phyloP scores from a whole-genome alignment of 2,113 vertebrate genomes.

The Clinocottus analis region DNA sequence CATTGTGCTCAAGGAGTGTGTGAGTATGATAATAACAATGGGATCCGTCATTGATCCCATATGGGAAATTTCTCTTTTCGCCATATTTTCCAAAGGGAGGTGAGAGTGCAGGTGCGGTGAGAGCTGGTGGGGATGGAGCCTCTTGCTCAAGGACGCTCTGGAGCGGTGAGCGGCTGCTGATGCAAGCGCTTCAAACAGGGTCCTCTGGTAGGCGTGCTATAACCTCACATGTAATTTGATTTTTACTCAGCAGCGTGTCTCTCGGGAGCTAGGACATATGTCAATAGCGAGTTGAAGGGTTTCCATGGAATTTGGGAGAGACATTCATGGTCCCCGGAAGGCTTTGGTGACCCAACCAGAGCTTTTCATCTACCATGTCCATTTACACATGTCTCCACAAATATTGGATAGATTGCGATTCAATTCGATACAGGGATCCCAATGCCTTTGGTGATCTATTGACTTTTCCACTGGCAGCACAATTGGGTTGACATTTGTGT shows the following conservation, averaged over 20 bases:
- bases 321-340: not conserved
- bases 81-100: not conserved
- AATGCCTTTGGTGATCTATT: not conserved
- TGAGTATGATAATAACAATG: conserved; percentile 21
- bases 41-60: conserved; percentile 21
- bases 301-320: not conserved
- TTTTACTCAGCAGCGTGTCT: not conserved
- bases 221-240: not conserved
- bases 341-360: not conserved
- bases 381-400: not conserved
- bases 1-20: conserved; percentile 5
- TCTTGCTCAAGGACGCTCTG: conserved; percentile 7
- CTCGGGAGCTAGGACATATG: not conserved
- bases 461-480: not conserved
- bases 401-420: not conserved
- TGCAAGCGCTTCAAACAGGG: not conserved
- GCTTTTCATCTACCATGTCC: not conserved
- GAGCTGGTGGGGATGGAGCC: not conserved
- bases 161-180: not conserved
- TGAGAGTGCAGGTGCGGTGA: not conserved
- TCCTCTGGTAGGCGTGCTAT: not conserved
- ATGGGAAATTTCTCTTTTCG: conserved; percentile 23
- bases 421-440: not conserved
- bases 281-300: not conserved
- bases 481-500: not conserved